Base-by-base conservation (phyloP, 92 coral and sea anemone species). In the Epizoanthus rinbou region DNA sequence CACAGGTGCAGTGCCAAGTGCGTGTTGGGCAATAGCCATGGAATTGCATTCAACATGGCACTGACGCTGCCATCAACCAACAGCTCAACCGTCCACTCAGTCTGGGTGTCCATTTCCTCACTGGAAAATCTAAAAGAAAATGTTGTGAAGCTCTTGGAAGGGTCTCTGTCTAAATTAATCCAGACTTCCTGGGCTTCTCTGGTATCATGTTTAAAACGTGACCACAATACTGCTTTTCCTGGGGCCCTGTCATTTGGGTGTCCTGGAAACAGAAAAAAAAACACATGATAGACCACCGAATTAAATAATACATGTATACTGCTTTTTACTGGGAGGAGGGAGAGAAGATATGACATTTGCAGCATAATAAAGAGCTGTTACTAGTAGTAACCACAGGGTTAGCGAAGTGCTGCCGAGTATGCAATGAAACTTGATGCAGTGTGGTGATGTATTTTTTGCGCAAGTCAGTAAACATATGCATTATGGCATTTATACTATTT, bases 1-100 rank as follows among this genome's bases (percentile, higher is more conserved):
- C 62, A 57, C 62, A 57, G 21, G 62, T 57, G 62, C 17, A 57
- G 62, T 15, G 62, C 62, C 21, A 57, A 57, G 62, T 57, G 62
- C 5, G 62, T 8, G 62, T 57, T 15, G 10, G 62, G 62, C 62
- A 10, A 13, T 10, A 57, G 21, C 62, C 21, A n/a, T 57, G 62
- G 62, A 57, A 57, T 57, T n/a, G 62, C 62, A 57, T 57, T 57
- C 62, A 57, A 57, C 62, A 57, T 57, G 62, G 62, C 62, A 57
- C 62, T 15, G 21, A 57, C 21, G 14, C 62, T 57, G 62, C 62
- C 62, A 57, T 57, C 62, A 57, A 57, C 62, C 14, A 57, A 57
- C 62, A 57, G 19, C 19, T 57, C 62, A 15, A 57, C 62, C 14
- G 62, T n/a, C 62, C 62, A 57, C 21, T 57, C 62, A 3, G 62